Percentiles rank a stretch among this genome's conserved stretches.
Conservation (phyloP, 2,888 invertebrate genomes). For the Trisateles emortualis region DNA sequence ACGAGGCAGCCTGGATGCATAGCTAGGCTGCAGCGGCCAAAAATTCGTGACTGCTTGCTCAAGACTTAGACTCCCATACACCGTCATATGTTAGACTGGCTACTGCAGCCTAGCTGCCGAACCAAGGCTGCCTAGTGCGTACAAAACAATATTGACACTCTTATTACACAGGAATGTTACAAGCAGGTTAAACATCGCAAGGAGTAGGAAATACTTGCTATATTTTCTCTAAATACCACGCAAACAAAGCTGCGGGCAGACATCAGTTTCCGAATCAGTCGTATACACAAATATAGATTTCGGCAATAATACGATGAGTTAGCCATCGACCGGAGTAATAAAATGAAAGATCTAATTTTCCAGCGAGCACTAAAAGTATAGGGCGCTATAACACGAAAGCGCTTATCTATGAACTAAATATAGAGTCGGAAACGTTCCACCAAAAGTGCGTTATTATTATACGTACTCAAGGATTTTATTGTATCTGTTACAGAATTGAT, state of each 20-base stretch:
- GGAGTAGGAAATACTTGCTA: too few species aligned
- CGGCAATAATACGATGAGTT: not conserved
- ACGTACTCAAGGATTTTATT: constrained; percentile 35
- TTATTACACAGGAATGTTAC: too few species aligned
- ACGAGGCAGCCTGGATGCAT: too few species aligned
- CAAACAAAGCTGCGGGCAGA: not conserved
- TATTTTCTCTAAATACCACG: too few species aligned
- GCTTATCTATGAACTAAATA: constrained; percentile 27
- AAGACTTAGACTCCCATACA: too few species aligned
- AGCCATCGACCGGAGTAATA: not conserved
- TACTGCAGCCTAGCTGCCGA: too few species aligned
- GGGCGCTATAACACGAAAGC: constrained; percentile 28
- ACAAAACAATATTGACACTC: too few species aligned
- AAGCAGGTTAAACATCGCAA: too few species aligned
- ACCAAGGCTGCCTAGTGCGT: too few species aligned
- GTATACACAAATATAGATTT: not conserved
- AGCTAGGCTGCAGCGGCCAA: too few species aligned
- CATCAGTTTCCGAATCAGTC: not conserved
- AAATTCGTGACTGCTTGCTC: too few species aligned
- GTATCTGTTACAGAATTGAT: constrained; percentile 26
- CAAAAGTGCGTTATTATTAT: constrained; percentile 30
- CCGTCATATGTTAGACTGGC: too few species aligned
- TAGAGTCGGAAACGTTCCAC: constrained; percentile 15
- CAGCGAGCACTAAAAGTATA: constrained; percentile 31
- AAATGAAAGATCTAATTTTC: constrained; percentile 28